A percentile compares a stretch with the other conserved stretches of the same genome.
phyloP scores from a whole-genome alignment of 2,113 vertebrate species.

The Desmodus rotundus region DNA sequence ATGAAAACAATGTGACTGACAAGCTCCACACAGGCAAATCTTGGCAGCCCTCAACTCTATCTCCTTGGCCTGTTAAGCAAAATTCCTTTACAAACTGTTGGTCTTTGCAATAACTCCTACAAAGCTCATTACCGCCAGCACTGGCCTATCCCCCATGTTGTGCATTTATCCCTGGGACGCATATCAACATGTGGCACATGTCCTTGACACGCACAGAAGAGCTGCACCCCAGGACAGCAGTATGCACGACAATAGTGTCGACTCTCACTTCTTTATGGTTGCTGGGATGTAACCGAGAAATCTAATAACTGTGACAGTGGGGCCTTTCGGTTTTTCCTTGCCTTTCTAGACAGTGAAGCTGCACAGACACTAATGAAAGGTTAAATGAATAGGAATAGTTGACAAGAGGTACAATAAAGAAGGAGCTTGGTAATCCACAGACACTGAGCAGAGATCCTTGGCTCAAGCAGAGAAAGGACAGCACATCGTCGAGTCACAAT shows the following conservation, averaged over 20 bases:
- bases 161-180: slow-evolving; percentile 83
- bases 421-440: slow-evolving; percentile 87
- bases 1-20: slow-evolving; percentile 79
- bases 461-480: slow-evolving; percentile 91
- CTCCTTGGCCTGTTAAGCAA: slow-evolving; percentile 82
- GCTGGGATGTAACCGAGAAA: slow-evolving; percentile 95
- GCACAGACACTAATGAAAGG: slow-evolving; percentile 97
- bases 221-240: slow-evolving; percentile 86
- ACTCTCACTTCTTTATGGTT: slow-evolving; percentile 90
- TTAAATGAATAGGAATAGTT: slow-evolving; percentile 99
- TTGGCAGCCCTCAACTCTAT: slow-evolving; percentile 80
- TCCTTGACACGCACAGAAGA: slow-evolving; percentile 92
- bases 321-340: slow-evolving; percentile 93
- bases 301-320: slow-evolving; percentile 99
- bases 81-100: slow-evolving; percentile 91
- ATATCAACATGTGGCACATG: slow-evolving; percentile 96
- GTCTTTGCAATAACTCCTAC: slow-evolving; percentile 88
- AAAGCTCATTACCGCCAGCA: slow-evolving; percentile 84
- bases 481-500: slow-evolving; percentile 88
- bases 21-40: slow-evolving; percentile 75
- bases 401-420: slow-evolving; percentile 97
- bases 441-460: slow-evolving; percentile 87
- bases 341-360: slow-evolving; percentile 90
- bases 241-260: slow-evolving; percentile 84
- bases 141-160: slow-evolving; percentile 82